Conservation (phyloP, 2,113 vertebrate species). For the Chrysochloris asiatica region DNA sequence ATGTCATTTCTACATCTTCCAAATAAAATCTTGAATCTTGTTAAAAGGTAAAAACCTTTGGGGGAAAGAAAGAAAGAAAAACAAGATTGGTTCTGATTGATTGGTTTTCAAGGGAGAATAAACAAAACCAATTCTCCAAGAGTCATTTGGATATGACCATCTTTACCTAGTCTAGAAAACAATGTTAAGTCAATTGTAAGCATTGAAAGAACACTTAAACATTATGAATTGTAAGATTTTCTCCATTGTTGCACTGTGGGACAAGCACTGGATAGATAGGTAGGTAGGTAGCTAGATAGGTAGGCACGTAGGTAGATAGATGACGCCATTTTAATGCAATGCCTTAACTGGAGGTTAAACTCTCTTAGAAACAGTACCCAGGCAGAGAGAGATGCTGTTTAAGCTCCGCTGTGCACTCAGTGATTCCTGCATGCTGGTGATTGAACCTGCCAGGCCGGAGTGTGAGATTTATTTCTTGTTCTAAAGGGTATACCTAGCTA, state of each 20-base stretch:
- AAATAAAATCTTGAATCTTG: slow-evolving; percentile 4
- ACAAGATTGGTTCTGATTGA: background rate
- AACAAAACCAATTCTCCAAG: background rate
- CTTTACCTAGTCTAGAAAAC: background rate
- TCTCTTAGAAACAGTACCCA: background rate
- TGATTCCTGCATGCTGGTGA: background rate
- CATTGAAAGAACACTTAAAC: background rate
- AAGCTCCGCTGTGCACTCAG: background rate
- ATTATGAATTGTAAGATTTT: background rate
- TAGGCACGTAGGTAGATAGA: no score
- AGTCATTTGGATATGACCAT: background rate
- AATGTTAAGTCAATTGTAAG: background rate
- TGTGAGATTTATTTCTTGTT: background rate
- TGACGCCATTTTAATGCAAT: background rate
- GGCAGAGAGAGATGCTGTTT: background rate
- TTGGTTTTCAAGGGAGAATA: slow-evolving; percentile 14
- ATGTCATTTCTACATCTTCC: background rate
- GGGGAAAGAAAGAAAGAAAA: no score
- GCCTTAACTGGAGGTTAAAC: background rate
- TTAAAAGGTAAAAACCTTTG: background rate
- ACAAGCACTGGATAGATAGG: no score
- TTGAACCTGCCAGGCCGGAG: background rate
- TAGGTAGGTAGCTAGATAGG: no score
- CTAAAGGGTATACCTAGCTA: background rate
- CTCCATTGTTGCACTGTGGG: no score